Base-by-base conservation (phyloP, 2,113 vertebrate genomes). In the Pseudolaguvia tuberculata region DNA sequence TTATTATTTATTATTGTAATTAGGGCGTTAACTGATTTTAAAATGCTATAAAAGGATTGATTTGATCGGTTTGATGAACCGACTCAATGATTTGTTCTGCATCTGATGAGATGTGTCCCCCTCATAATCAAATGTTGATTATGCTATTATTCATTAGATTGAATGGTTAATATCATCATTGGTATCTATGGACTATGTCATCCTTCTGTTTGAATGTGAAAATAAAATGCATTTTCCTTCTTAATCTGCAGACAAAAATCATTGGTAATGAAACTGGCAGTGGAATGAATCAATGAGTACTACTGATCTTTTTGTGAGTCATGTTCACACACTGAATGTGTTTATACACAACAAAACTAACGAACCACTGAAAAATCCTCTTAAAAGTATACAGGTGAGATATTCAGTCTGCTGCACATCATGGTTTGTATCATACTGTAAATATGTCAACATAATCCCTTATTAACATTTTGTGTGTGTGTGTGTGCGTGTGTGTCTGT, bases 91-190 rank as follows among this genome's bases (percentile, higher is more conserved):
- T 6, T 42, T 6, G 39, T 8, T 42, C 39, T 42, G 39, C 39
- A 8, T 42, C 39, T 42, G 39, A 42, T 6, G 7, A 42, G 39
- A 42, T 42, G 39, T 42, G 39, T n/a, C n/a, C n/a, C n/a, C n/a
- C n/a, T n/a, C n/a, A n/a, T n/a, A n/a, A n/a, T n/a, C n/a, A n/a
- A n/a, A 35, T 6, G 3, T 3, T 6, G 31, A 35, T 35, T 35
- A 35, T 4, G 31, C 31, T 6, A 4, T 35, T 35, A 35, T 7
- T 73, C n/a, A 53, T 27, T 35, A 29, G 31, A 10, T 53, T 4
- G 5, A 68, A 68, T 58, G 20, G 58, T 68, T 75, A 57, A 75
- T 31, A 29, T 29, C n/a, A 15, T 11, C 20, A 47, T 8, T 71
- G 6, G 25, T 39, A 5, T 3, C 11, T 23, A 6, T 18, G 50